Conservation (phyloP, 2,888 invertebrate species). For the Amorpha juglandis region DNA sequence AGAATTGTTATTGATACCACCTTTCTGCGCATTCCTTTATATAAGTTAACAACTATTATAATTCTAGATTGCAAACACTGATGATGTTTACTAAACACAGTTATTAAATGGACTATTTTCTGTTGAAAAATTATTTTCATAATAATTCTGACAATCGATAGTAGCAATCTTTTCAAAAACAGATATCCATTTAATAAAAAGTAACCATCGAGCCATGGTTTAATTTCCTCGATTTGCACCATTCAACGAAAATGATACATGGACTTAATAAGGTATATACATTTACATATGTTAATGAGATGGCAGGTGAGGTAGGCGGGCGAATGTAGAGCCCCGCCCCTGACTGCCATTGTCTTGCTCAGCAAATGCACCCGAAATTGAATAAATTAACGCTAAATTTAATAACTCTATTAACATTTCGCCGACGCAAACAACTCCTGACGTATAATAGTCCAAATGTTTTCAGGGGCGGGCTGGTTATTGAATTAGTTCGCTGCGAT, state of each 20-base stretch:
- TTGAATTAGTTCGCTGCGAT: constrained; percentile 70
- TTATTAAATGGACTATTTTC: too few species aligned
- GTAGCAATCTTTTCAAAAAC: not conserved
- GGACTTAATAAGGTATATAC: constrained; percentile 29
- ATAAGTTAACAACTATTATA: too few species aligned
- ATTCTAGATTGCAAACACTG: too few species aligned
- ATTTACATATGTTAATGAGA: constrained; percentile 53
- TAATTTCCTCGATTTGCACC: constrained; percentile 14
- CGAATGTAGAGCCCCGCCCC: constrained; percentile 68
- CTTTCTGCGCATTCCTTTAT: too few species aligned
- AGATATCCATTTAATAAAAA: not conserved
- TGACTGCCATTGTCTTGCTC: constrained; percentile 69
- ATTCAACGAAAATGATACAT: constrained; percentile 23
- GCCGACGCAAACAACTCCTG: constrained; percentile 76
- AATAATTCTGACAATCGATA: not conserved
- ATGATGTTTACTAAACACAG: too few species aligned
- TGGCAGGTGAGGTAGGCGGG: constrained; percentile 72
- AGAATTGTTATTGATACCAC: too few species aligned
- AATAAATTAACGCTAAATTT: constrained; percentile 82
- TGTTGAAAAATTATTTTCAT: not conserved
- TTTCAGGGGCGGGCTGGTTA: constrained; percentile 67
- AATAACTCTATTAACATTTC: constrained; percentile 79
- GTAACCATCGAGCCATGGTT: not conserved
- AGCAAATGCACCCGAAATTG: constrained; percentile 65
- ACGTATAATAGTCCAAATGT: constrained; percentile 68